Evolutionary conservation across 2,888 invertebrate genomes (phyloP).

Genomic region (Hydrotaea diabolus): DNA sequence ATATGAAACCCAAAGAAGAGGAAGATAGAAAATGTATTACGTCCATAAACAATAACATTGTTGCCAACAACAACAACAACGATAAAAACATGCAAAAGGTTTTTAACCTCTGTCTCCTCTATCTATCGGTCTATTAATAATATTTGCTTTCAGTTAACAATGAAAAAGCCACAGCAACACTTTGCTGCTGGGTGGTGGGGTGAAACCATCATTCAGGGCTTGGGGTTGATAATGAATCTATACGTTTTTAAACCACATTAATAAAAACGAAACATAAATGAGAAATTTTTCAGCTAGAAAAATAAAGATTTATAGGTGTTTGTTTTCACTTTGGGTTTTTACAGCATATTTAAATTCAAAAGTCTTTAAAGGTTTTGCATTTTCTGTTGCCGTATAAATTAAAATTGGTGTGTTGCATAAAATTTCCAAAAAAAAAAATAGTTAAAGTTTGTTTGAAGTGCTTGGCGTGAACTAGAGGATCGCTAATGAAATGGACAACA

Average conservation of each 20-base stretch:
- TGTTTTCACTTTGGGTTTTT: not conserved
- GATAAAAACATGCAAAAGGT: constrained; percentile 58
- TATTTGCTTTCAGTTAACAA: not conserved
- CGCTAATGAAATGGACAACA: too few relatives aligned
- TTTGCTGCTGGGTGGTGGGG: too few relatives aligned
- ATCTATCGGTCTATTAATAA: not conserved
- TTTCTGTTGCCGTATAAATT: too few relatives aligned
- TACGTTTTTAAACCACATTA: constrained; percentile 19
- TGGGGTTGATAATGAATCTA: not conserved
- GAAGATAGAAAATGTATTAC: not conserved
- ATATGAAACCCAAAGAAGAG: not conserved
- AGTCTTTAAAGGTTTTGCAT: too few relatives aligned
- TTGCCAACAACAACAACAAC: constrained; percentile 49
- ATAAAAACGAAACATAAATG: not conserved
- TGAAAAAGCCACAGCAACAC: too few relatives aligned
- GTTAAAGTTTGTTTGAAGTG: too few relatives aligned
- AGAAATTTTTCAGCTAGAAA: not conserved
- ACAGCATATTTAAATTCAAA: too few relatives aligned
- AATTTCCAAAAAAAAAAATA: too few relatives aligned
- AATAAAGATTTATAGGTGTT: not conserved
- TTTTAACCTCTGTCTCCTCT: constrained; percentile 50
- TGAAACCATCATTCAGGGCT: not conserved
- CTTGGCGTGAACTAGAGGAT: too few relatives aligned
- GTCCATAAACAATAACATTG: constrained; percentile 36
- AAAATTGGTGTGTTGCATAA: too few relatives aligned